Evolutionary conservation across 2,888 invertebrate genomes (phyloP), one percentile per base, ranked within the genome.

Genomic region (Atrina japonica): DNA sequence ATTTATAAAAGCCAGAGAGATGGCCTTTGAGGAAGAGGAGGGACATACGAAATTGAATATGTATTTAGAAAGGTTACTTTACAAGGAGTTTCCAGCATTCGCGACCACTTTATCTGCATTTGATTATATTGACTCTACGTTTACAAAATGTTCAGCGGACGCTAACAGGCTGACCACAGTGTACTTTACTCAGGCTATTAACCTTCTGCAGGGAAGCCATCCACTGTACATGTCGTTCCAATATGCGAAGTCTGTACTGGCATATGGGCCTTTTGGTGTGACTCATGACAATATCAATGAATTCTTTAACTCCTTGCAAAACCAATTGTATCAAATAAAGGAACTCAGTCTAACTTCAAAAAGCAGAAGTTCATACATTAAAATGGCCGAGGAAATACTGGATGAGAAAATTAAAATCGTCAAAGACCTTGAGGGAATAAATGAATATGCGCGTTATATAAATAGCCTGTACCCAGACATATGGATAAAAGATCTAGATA

Each of bases 361-460:
- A 23, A 60, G 14, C 9, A 47, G 49, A 60, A 11, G 35, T 27
- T n/a, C 60, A 3, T 47, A 60, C 25, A 29, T 47, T n/a, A 47
- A 60, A 25, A 47, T 30, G 30, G 23, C 45, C 21, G 18, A 29
- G 29, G 9, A 27, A 9, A 60, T n/a, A 29, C 11, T 30, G 21
- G 27, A 49, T n/a, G 1, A 23, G 14, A 30, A 49, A 14, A 7
- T 47, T 7, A 1, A 16, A 9, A 18, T 47, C 1, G 49, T 29
- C 1, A 11, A 16, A 5, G 18, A 1, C 9, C 21, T 60, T 7
- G 23, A 27, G n/a, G 27, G 45, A 11, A 43, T 45, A 16, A 18
- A 49, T 7, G 29, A 47, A 14, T 45, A 18, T 5, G 29, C 45
- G 27, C 3, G 9, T 1, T 41, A 29, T 21, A n/a, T 60, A n/a